phyloP scores from a whole-genome alignment of 2,888 invertebrate species.

The Siphlonurus alternatus region DNA sequence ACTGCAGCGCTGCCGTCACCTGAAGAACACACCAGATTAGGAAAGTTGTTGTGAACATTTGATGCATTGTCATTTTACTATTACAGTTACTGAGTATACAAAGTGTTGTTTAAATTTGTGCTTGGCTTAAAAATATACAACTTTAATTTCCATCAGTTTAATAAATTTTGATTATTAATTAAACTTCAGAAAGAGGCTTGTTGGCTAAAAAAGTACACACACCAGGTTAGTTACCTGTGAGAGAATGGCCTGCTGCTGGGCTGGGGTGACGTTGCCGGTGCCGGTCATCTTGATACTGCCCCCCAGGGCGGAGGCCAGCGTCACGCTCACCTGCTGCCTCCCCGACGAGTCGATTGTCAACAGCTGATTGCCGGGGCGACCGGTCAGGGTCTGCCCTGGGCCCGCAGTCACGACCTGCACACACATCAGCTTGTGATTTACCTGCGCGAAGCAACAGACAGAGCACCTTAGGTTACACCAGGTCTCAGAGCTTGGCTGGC shows the following conservation, averaged over 20 bases:
- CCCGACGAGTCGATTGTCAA: slow-evolving; percentile 25
- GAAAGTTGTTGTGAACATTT: background rate
- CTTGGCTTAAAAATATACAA: too few relatives aligned
- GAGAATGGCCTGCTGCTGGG: slow-evolving; percentile 34
- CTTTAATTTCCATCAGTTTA: background rate
- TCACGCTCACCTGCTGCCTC: slow-evolving; percentile 26
- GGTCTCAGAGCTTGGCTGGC: too few relatives aligned
- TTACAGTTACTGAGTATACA: background rate
- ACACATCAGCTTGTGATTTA: slow-evolving; percentile 20
- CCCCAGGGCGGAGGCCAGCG: slow-evolving; percentile 25
- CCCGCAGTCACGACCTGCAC: slow-evolving; percentile 37
- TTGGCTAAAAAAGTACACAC: too few relatives aligned
- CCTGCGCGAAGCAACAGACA: slow-evolving; percentile 20
- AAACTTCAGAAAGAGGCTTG: too few relatives aligned
- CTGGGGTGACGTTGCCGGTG: slow-evolving; percentile 20
- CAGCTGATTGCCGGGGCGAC: slow-evolving; percentile 19
- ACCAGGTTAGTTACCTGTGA: slow-evolving; percentile 25
- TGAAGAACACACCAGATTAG: slow-evolving; percentile 11
- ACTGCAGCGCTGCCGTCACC: slow-evolving; percentile 20
- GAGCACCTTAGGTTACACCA: background rate
- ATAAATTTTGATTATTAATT: background rate
- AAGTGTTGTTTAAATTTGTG: too few relatives aligned
- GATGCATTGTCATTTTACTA: background rate
- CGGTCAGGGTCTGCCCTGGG: slow-evolving; percentile 25
- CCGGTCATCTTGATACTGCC: slow-evolving; percentile 32